A percentile compares a stretch with the other conserved stretches of the same genome.
phyloP scores from a whole-genome alignment of 2,888 invertebrate species.

The Acleris cristana region DNA sequence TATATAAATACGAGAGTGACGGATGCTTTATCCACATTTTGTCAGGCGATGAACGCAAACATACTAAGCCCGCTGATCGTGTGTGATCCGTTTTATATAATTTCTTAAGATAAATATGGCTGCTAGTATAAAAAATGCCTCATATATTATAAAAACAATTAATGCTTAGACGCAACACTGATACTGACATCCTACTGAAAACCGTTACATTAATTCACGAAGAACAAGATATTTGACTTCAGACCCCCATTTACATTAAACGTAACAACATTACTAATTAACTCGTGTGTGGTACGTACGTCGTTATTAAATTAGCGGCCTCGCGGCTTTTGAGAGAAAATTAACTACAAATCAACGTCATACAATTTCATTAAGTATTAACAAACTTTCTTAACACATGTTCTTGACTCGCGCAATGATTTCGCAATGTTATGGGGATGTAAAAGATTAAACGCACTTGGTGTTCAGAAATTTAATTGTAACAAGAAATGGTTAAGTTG shows the following conservation, averaged over 20 bases:
- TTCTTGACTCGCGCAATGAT: conserved; percentile 67
- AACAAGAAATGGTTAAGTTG: no score
- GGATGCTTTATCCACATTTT: no score
- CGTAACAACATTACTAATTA: conserved; percentile 11
- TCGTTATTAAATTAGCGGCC: conserved; percentile 75
- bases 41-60: no score
- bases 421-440: conserved; percentile 35
- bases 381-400: conserved; percentile 80
- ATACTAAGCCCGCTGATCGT: no score
- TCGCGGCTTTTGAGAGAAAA: conserved; percentile 62
- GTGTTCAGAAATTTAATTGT: no score
- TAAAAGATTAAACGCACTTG: conserved; percentile 2
- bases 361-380: conserved; percentile 77
- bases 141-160: no score
- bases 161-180: no score
- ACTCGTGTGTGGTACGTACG: conserved; percentile 43
- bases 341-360: conserved; percentile 76
- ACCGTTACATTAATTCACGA: neutral
- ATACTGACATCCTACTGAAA: no score
- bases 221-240: neutral
- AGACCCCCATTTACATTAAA: conserved; percentile 4
- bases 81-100: no score
- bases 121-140: no score
- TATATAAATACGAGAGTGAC: no score
- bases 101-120: no score